Evolutionary conservation across 2,888 invertebrate genomes (phyloP).

Genomic region (Arenicola marina): DNA sequence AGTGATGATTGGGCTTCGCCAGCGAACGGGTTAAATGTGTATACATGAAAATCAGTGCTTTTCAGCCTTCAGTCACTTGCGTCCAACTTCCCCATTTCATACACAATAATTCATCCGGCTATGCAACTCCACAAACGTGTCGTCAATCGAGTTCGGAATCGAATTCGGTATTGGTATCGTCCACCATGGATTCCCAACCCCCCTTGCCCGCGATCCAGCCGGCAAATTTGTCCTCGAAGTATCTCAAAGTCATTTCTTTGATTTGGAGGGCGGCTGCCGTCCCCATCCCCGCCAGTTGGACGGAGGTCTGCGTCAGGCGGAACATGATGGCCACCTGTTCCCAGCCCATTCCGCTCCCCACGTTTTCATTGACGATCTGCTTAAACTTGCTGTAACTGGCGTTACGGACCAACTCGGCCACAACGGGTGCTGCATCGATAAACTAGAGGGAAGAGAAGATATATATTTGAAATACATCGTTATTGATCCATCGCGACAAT

Average conservation of each 20-base stretch:
- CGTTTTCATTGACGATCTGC: conserved; percentile 42
- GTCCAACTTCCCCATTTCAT: too few relatives aligned
- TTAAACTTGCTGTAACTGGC: conserved; percentile 52
- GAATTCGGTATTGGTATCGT: conserved; percentile 32
- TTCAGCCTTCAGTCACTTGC: too few relatives aligned
- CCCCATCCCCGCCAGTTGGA: conserved; percentile 48
- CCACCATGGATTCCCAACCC: conserved; percentile 50
- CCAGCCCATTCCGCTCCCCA: conserved; percentile 43
- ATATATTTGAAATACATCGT: too few relatives aligned
- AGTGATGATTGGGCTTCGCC: too few relatives aligned
- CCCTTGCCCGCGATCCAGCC: conserved; percentile 57
- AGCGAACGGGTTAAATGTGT: too few relatives aligned
- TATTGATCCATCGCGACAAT: too few relatives aligned
- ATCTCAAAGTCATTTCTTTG: conserved; percentile 54
- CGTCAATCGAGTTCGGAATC: conserved; percentile 26
- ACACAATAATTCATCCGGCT: too few relatives aligned
- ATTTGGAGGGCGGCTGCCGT: conserved; percentile 47
- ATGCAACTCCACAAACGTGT: too few relatives aligned
- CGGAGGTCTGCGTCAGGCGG: conserved; percentile 46
- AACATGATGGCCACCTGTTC: conserved; percentile 54
- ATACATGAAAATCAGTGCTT: too few relatives aligned
- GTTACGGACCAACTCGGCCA: conserved; percentile 38
- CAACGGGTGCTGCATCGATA: conserved; percentile 21
- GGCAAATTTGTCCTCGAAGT: conserved; percentile 56
- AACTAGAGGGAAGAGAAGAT: too few relatives aligned